Evolutionary conservation across 2,113 vertebrate species (phyloP).

Genomic region (Cariama cristata): DNA sequence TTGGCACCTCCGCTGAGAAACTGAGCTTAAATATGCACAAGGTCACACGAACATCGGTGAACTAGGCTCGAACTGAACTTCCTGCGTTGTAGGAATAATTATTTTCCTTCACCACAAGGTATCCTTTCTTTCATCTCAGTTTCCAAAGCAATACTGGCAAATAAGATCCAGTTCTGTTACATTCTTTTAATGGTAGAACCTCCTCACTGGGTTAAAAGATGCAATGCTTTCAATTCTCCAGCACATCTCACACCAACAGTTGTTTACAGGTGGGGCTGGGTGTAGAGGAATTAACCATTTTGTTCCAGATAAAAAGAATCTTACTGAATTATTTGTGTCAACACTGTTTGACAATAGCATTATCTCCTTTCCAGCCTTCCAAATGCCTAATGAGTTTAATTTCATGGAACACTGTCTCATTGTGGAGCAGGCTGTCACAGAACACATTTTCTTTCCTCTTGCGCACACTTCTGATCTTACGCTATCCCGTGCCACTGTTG

Average conservation of each 20-base stretch:
- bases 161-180: neutral
- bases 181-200: neutral
- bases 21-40: neutral
- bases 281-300: neutral
- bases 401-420: neutral
- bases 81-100: slow-evolving; percentile 1
- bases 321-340: neutral
- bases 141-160: slow-evolving; percentile 40
- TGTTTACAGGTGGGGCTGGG: neutral
- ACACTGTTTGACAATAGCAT: neutral
- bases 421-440: neutral
- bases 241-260: neutral
- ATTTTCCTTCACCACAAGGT: slow-evolving; percentile 19
- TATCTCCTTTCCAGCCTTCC: neutral
- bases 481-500: neutral
- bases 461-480: neutral
- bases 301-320: neutral
- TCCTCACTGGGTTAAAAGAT: neutral
- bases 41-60: neutral
- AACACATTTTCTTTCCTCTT: neutral
- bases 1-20: neutral
- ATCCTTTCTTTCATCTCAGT: slow-evolving; percentile 20
- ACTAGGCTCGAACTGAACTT: slow-evolving; percentile 19
- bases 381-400: neutral
- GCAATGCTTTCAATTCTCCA: neutral